phyloP scores from a whole-genome alignment of 2,888 invertebrate species.

The Apamea monoglypha region DNA sequence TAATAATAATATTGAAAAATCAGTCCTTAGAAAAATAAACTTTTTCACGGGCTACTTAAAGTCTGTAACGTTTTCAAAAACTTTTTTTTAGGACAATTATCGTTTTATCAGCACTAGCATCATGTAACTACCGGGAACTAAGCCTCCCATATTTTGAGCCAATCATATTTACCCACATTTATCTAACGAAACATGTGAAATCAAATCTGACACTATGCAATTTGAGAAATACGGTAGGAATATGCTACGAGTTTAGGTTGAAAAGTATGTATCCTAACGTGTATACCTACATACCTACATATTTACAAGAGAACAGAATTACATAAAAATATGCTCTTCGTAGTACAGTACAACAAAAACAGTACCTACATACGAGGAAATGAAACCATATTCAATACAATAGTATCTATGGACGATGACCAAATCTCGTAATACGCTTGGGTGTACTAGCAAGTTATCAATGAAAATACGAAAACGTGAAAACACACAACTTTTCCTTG shows the following conservation, averaged over 20 bases:
- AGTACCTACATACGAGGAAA: neutral
- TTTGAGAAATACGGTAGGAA: slow-evolving; percentile 7
- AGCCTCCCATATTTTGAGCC: neutral
- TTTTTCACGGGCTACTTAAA: neutral
- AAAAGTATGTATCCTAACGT: neutral
- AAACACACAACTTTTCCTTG: neutral
- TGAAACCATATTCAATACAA: slow-evolving; percentile 23
- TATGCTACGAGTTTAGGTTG: neutral
- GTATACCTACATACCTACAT: neutral
- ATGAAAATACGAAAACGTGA: slow-evolving; percentile 25
- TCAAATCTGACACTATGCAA: slow-evolving; percentile 38
- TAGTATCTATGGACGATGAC: slow-evolving; percentile 18
- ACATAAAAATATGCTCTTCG: neutral
- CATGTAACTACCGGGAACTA: neutral
- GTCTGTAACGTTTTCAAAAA: neutral
- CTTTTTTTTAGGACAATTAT: neutral
- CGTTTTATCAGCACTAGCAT: neutral
- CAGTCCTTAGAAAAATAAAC: neutral
- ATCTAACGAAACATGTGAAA: slow-evolving; percentile 16
- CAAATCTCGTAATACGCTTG: slow-evolving; percentile 43
- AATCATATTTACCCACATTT: slow-evolving; percentile 15
- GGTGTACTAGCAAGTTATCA: slow-evolving; percentile 28
- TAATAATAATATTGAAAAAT: neutral
- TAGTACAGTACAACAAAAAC: neutral
- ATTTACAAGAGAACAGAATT: neutral